Evolutionary conservation across 2,888 invertebrate genomes (phyloP), one percentile per base, ranked within the genome.

Genomic region (Cryptocheilus praepositus): DNA sequence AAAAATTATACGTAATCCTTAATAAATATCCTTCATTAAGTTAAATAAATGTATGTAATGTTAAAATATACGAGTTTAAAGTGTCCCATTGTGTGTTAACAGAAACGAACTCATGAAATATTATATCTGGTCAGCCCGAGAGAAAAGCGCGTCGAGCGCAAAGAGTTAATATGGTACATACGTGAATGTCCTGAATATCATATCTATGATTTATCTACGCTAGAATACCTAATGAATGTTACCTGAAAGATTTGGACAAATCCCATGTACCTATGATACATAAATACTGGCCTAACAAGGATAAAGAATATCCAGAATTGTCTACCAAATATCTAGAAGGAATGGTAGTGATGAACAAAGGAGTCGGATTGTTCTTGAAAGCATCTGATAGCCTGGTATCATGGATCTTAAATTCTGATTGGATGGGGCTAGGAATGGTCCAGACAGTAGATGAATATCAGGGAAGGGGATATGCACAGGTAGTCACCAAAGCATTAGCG

Each of bases 351-450:
- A 71, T 83, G 64, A 89, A 89, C 67, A 84, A 81, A 21, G 86
- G 88, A 8, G 56, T 83, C 19, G 89, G 89, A 16, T 67, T 89
- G 1, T 89, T 87, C 73, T 73, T 85, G 7, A 89, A 87, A 76
- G 63, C 79, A 28, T 82, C 81, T 58, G 61, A 86, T 60, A 74
- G 82, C 67, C 70, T 89, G 54, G 81, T 89, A 5, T 84, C 89
- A 11, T 90, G 89, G 89, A 81, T 77, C 13, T 52, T 89, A 18
- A 83, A 84, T 58, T 85, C 85, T 62, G 83, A 85, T 36, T 82
- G 85, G 61, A 85, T 87, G 18, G 86, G 85, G 19, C 55, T 89
- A 46, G 85, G 84, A 18, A 76, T 86, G 5, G 76, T 89, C 25
- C 89, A 89, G 67, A 89, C 89, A 0, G 69, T 81, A 7, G 81